Base-by-base conservation (phyloP, 2,888 invertebrate genomes). In the Ennomos fuscantarius region DNA sequence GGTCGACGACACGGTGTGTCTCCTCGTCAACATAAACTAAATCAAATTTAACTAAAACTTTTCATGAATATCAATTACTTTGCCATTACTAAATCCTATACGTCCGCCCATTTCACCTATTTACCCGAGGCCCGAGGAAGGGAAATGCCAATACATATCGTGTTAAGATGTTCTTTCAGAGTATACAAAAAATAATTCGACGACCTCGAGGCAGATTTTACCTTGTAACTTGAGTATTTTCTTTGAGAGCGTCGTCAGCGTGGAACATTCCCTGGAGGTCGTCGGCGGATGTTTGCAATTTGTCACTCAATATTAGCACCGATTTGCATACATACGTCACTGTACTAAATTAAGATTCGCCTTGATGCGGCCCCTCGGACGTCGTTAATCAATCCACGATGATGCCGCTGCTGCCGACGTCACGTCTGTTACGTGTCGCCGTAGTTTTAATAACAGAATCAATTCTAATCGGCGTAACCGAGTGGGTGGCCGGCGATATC, bases 1-100 rank as follows among this genome's bases (percentile, higher is more conserved):
- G 82, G 84, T 84, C 80, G 84, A 71, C 80, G 79, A 81, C 82
- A 75, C 60, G 40, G 34, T 37, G 53, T 41, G 41, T 55, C 34
- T 36, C 13, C 43, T 10, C 13, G 3, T 53, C 47, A 11, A 1
- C 13, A 13, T 32, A 46, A 9, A 43, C 12, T 11, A 9, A 33
- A 9, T 15, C 39, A 8, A 32, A 56, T 41, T 40, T 15, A 45
- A 37, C 31, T 9, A 33, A 51, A 46, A 42, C 42, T 37, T 34
- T 46, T 10, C 41, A 46, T 39, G 9, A n/a, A 42, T 34, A 8
- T 33, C 15, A 8, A 46, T 15, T 41, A 24, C n/a, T 45, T 49
- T 31, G 8, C 35, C 33, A 10, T 39, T 3, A 33, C 13, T n/a
- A 39, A 43, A 42, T 39, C 32, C 12, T 44, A 35, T 24, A 24